Percentiles rank a stretch among this genome's conserved stretches.
These are phyloP conservation scores for Mionectes macconnelli DNA, from an alignment of 2,113 vertebrate species.

Conservation along the genomic window DNA sequence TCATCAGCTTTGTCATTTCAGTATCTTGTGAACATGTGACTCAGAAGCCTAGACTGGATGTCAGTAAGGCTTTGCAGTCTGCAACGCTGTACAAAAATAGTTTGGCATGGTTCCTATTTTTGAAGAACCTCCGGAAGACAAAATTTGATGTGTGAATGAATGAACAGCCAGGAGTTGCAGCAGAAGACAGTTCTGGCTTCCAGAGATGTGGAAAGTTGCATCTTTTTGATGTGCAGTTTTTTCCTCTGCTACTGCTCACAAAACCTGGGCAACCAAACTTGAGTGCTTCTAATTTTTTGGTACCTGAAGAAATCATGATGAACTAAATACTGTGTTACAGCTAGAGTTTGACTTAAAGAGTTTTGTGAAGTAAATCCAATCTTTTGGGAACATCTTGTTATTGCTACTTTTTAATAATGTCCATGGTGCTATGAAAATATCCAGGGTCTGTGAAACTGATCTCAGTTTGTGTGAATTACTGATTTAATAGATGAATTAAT, in stretches of 20 bases:
- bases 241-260: not conserved
- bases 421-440: not conserved
- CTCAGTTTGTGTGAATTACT: not conserved
- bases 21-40: not conserved
- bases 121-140: not conserved
- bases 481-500: not conserved
- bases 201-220: not conserved
- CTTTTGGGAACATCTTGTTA: not conserved
- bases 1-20: not conserved
- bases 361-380: not conserved
- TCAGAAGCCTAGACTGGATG: not conserved
- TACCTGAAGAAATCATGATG: not conserved
- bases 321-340: not conserved
- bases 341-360: not conserved
- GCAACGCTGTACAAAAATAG: not conserved
- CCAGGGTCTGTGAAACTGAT: not conserved
- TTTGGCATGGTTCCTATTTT: not conserved
- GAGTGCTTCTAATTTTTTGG: not conserved
- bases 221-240: not conserved
- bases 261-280: not conserved
- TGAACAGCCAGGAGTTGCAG: not conserved
- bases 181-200: not conserved
- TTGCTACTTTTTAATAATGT: not conserved
- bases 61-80: not conserved
- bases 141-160: not conserved